Evolutionary conservation across 2,113 vertebrate genomes (phyloP).

Genomic region (Caretta caretta): DNA sequence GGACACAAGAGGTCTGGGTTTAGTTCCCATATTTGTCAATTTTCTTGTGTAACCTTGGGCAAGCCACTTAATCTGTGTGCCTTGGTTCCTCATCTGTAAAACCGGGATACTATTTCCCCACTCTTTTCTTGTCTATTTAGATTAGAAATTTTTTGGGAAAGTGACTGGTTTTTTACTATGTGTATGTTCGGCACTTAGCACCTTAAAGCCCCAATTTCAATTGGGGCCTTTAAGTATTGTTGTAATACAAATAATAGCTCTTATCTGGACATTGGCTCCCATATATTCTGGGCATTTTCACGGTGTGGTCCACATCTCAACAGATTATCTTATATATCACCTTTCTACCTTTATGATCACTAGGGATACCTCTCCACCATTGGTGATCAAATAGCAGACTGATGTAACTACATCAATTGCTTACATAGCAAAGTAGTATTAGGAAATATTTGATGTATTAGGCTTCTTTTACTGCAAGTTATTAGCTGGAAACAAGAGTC

Average conservation of each 20-base stretch:
- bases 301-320: background rate
- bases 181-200: background rate
- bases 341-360: background rate
- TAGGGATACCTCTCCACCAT: background rate
- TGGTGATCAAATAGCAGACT: background rate
- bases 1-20: background rate
- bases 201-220: background rate
- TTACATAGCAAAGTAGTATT: background rate
- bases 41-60: background rate
- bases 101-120: background rate
- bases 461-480: background rate
- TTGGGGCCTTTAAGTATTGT: background rate
- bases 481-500: background rate
- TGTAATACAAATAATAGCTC: background rate
- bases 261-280: background rate
- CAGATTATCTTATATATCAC: background rate
- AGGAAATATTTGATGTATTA: background rate
- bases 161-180: background rate
- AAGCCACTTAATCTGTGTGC: rapidly evolving
- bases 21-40: background rate
- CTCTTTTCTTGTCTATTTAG: background rate
- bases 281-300: background rate
- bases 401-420: background rate
- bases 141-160: background rate
- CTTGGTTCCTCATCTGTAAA: background rate